Conservation (phyloP, 2,888 invertebrate genomes). For the Leistus spinibarbis region DNA sequence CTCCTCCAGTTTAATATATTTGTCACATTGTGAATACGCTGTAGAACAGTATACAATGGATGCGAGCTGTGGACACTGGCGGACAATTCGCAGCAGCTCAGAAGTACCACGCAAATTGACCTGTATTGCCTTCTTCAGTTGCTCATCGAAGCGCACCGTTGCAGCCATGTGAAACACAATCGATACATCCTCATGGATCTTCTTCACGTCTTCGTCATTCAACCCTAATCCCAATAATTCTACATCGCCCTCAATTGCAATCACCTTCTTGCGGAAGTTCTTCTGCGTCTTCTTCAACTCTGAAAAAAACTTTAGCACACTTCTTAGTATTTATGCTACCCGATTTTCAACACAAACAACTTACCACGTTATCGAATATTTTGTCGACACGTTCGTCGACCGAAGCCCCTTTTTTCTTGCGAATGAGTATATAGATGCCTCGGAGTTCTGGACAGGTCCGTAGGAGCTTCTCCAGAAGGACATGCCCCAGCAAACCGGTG, state of each 20-base stretch:
- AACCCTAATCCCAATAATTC: constrained; percentile 45
- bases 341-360: neutral
- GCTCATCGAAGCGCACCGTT: constrained; percentile 65
- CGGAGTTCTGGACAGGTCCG: constrained; percentile 64
- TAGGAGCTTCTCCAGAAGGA: constrained; percentile 82
- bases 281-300: constrained; percentile 1
- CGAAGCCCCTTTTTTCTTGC: constrained; percentile 40
- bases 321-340: neutral
- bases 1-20: constrained; percentile 56
- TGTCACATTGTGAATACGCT: constrained; percentile 61
- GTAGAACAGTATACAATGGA: constrained; percentile 61
- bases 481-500: constrained; percentile 87
- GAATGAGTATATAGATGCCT: constrained; percentile 41
- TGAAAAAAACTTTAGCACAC: neutral
- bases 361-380: constrained; percentile 8
- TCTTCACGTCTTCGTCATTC: constrained; percentile 51
- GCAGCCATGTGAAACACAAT: constrained; percentile 67
- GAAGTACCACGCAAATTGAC: constrained; percentile 64
- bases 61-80: neutral
- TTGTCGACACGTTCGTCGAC: constrained; percentile 38
- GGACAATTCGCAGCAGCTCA: constrained; percentile 59
- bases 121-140: constrained; percentile 60
- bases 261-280: constrained; percentile 14
- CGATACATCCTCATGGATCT: constrained; percentile 53
- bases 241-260: neutral